A percentile compares a stretch with the other conserved stretches of the same genome.
phyloP scores from a whole-genome alignment of 35 echinoderm and acorn worm genomes.

The Ophiothrix spiculata region DNA sequence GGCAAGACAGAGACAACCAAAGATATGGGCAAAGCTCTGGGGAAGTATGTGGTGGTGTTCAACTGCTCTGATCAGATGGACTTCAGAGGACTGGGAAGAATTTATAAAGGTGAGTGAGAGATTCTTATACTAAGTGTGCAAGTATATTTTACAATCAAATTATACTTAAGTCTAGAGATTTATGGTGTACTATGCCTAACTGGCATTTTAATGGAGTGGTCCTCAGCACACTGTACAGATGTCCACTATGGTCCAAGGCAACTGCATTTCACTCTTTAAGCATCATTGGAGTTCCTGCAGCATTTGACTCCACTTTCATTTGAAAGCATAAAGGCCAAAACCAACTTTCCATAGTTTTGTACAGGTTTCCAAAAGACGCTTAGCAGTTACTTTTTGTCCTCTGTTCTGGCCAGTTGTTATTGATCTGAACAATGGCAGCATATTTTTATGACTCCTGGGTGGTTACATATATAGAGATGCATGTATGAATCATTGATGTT shows the following conservation, averaged over 20 bases:
- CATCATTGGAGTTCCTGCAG: too few relatives aligned
- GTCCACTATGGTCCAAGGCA: background rate
- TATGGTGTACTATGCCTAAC: too few relatives aligned
- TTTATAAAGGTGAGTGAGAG: constrained; percentile 78
- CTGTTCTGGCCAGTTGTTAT: background rate
- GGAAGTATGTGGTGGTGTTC: constrained; percentile 96
- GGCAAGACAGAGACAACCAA: constrained; percentile 98
- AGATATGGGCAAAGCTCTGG: constrained; percentile 94
- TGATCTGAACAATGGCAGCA: background rate
- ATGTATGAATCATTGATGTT: too few relatives aligned
- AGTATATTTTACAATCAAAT: too few relatives aligned
- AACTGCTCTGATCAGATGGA: constrained; percentile 99
- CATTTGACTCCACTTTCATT: too few relatives aligned
- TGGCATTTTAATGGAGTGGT: too few relatives aligned
- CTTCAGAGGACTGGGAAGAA: constrained; percentile 89
- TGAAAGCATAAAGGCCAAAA: too few relatives aligned
- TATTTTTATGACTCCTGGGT: background rate
- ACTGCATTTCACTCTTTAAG: background rate
- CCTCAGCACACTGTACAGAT: too few relatives aligned
- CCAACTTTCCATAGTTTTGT: too few relatives aligned
- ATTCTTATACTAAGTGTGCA: too few relatives aligned
- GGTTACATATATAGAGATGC: background rate
- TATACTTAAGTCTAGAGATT: too few relatives aligned
- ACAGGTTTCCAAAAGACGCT: too few relatives aligned
- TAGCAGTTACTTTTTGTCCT: background rate